Evolutionary conservation across 2,888 invertebrate genomes (phyloP).

Genomic region (Cryptus viduatorius): DNA sequence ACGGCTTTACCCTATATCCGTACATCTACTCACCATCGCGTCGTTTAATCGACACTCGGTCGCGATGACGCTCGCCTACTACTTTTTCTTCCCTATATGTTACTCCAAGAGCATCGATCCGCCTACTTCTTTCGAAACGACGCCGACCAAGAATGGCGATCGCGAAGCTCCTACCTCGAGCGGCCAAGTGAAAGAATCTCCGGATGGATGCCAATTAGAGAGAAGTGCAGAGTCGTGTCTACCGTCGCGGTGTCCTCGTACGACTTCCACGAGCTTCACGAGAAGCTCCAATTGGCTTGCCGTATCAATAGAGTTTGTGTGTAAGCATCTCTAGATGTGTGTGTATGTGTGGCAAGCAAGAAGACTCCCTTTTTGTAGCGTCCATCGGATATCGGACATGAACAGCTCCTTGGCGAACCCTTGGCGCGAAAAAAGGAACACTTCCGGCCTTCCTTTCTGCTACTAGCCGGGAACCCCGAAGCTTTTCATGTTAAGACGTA

Average conservation of each 20-base stretch:
- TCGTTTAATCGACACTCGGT: slow-evolving; percentile 57
- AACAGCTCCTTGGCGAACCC: slow-evolving; percentile 56
- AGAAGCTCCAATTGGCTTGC: slow-evolving; percentile 60
- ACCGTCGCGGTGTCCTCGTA: slow-evolving; percentile 63
- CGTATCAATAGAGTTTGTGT: slow-evolving; percentile 35
- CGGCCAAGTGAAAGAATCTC: slow-evolving; percentile 66
- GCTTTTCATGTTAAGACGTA: slow-evolving; percentile 35
- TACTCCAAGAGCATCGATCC: slow-evolving; percentile 45
- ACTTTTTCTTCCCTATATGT: slow-evolving; percentile 21
- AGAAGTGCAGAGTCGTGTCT: slow-evolving; percentile 76
- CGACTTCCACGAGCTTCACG: slow-evolving; percentile 67
- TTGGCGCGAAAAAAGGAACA: slow-evolving; percentile 55
- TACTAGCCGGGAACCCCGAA: slow-evolving; percentile 25
- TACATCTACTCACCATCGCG: slow-evolving; percentile 38
- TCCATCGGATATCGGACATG: slow-evolving; percentile 63
- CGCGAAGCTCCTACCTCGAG: slow-evolving; percentile 45
- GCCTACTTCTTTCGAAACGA: slow-evolving; percentile 29
- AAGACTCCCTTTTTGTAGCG: slow-evolving; percentile 40
- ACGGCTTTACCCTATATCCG: slow-evolving; percentile 16
- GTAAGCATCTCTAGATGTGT: slow-evolving; percentile 6
- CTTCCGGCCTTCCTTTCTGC: slow-evolving; percentile 57
- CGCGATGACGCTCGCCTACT: slow-evolving; percentile 36
- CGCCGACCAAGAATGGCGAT: slow-evolving; percentile 52
- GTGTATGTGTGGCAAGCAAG: slow-evolving; percentile 23
- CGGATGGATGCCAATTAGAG: slow-evolving; percentile 77